These are phyloP conservation scores for Melanchra persicariae DNA, from an alignment of 2,888 invertebrate genomes.

Conservation along the genomic window DNA sequence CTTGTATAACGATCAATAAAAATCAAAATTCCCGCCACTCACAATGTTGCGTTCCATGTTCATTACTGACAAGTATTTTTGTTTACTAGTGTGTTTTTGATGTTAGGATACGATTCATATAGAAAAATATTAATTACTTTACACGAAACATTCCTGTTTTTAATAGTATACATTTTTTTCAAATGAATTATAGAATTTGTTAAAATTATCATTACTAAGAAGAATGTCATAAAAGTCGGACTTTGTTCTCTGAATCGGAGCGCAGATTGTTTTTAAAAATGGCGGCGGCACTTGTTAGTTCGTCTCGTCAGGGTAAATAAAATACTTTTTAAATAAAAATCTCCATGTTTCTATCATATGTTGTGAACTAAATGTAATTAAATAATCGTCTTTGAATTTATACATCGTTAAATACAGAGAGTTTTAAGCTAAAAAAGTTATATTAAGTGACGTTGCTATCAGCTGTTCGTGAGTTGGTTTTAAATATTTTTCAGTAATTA, in stretches of 20 bases:
- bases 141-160: too few species aligned
- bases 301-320: slow-evolving; percentile 90
- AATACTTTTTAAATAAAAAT: slow-evolving; percentile 71
- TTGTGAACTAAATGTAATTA: slow-evolving; percentile 34
- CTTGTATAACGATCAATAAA: neutral
- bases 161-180: neutral
- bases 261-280: slow-evolving; percentile 80
- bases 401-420: slow-evolving; percentile 12
- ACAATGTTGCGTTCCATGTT: slow-evolving; percentile 29
- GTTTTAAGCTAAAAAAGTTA: slow-evolving; percentile 63
- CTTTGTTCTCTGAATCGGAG: slow-evolving; percentile 62
- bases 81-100: too few species aligned
- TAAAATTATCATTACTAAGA: neutral
- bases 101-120: too few species aligned
- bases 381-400: slow-evolving; percentile 41
- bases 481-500: slow-evolving; percentile 60
- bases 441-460: slow-evolving; percentile 77
- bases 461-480: slow-evolving; percentile 80
- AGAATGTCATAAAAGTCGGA: neutral
- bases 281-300: slow-evolving; percentile 89
- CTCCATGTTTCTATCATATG: slow-evolving; percentile 26
- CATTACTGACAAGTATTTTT: neutral
- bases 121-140: neutral
- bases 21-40: slow-evolving; percentile 29
- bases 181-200: neutral